Evolutionary conservation across 2,797 vertebrate genomes (phyloP).

Genomic region (Erethizon dorsatum): DNA sequence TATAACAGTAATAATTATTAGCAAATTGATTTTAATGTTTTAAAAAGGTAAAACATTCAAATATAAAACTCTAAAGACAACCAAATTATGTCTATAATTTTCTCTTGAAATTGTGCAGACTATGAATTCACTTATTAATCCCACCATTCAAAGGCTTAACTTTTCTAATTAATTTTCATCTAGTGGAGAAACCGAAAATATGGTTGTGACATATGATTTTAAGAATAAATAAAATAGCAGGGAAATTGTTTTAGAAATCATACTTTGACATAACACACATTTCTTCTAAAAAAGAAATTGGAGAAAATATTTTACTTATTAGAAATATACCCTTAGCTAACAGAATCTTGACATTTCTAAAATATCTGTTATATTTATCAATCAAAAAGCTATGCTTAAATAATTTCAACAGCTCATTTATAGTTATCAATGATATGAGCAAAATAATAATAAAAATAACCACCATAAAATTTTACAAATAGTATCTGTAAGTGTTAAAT

Average conservation of each 20-base stretch:
- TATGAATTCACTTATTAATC: slow-evolving; percentile 13
- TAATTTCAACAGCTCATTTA: neutral
- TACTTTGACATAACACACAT: no score
- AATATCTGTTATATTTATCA: neutral
- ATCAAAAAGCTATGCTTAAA: neutral
- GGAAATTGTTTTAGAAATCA: neutral
- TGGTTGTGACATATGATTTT: neutral
- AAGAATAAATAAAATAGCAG: neutral
- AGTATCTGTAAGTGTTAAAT: neutral
- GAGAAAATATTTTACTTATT: slow-evolving; percentile 30
- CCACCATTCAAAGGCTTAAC: neutral
- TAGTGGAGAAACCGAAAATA: neutral
- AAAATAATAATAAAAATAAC: neutral
- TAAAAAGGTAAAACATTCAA: neutral
- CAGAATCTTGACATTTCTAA: neutral
- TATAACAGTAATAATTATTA: neutral
- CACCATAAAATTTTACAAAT: neutral
- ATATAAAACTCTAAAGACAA: neutral
- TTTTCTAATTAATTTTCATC: slow-evolving; percentile 1
- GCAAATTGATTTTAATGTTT: neutral
- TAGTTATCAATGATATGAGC: neutral
- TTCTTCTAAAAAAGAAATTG: no score
- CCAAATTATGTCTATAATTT: neutral
- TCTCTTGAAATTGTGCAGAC: neutral
- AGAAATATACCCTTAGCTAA: neutral